These are phyloP conservation scores for Macrocentrus cingulum DNA, from an alignment of 1,140 invertebrate species.

Conservation along the genomic window DNA sequence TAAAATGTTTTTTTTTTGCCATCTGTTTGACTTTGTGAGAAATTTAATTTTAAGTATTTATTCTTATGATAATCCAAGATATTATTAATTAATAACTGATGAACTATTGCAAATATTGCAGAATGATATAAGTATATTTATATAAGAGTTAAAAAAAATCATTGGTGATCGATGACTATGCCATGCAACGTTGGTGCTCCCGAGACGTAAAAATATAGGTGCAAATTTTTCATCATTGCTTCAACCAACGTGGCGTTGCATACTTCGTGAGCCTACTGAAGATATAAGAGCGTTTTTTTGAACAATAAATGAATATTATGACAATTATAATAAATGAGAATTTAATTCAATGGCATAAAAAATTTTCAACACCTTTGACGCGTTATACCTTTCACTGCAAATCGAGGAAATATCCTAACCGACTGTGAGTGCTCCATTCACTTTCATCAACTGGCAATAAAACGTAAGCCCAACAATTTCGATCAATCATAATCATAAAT, in stretches of 20 bases:
- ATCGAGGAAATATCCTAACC: neutral
- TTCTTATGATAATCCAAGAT: conserved; percentile 26
- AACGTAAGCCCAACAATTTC: neutral
- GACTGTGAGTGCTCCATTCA: neutral
- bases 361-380: neutral
- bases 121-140: conserved; percentile 29
- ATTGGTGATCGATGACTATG: conserved; percentile 39
- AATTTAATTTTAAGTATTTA: conserved; percentile 39
- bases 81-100: conserved; percentile 33
- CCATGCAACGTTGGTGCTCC: conserved; percentile 40
- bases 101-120: conserved; percentile 27
- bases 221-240: conserved; percentile 43
- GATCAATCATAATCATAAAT: no score
- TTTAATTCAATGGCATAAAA: neutral
- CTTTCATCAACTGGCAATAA: neutral
- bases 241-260: conserved; percentile 43
- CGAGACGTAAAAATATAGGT: conserved; percentile 56
- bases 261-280: conserved; percentile 30
- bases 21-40: conserved; percentile 29
- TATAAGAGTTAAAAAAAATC: conserved; percentile 29
- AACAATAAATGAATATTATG: conserved; percentile 23
- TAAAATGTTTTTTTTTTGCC: conserved; percentile 18
- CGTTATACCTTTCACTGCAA: neutral
- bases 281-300: neutral
- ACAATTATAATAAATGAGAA: neutral